These are phyloP conservation scores for Liopterus haemorrhoidalis DNA, from an alignment of 2,888 invertebrate genomes.

Conservation along the genomic window DNA sequence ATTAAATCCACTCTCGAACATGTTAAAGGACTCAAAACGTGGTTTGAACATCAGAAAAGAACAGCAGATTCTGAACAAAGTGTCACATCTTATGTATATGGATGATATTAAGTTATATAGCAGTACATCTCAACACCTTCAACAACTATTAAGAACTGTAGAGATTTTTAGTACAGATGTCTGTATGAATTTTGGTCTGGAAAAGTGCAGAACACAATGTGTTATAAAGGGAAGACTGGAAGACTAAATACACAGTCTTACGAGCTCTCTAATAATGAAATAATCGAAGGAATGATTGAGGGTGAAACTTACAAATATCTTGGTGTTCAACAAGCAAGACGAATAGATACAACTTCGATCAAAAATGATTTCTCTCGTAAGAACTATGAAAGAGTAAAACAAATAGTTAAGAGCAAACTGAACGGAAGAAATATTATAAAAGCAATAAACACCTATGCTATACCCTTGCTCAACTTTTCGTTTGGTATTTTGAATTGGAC, in stretches of 20 bases:
- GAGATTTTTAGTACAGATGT: too few relatives aligned
- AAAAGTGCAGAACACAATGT: too few relatives aligned
- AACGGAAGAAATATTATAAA: too few relatives aligned
- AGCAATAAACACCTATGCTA: too few relatives aligned
- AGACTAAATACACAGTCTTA: not conserved
- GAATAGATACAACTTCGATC: conserved; percentile 1
- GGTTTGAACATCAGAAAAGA: too few relatives aligned
- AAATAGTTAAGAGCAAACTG: conserved; percentile 18
- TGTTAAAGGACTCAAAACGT: too few relatives aligned
- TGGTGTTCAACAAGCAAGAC: conserved; percentile 14
- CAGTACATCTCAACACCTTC: too few relatives aligned
- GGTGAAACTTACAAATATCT: conserved; percentile 19
- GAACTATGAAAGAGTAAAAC: conserved; percentile 12
- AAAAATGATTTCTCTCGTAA: conserved; percentile 12
- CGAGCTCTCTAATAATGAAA: conserved; percentile 1
- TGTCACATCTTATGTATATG: conserved; percentile 25
- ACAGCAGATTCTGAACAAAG: too few relatives aligned
- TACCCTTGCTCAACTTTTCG: conserved; percentile 18
- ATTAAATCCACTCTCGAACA: conserved; percentile 16
- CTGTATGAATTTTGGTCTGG: too few relatives aligned
- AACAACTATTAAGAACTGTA: too few relatives aligned
- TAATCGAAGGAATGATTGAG: conserved; percentile 4
- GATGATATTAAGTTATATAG: conserved; percentile 29
- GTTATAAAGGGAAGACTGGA: conserved; percentile 9
- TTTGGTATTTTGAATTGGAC: conserved; percentile 17